These are phyloP conservation scores for Brotula barbata DNA, from an alignment of 2,797 vertebrate species.

Conservation along the genomic window DNA sequence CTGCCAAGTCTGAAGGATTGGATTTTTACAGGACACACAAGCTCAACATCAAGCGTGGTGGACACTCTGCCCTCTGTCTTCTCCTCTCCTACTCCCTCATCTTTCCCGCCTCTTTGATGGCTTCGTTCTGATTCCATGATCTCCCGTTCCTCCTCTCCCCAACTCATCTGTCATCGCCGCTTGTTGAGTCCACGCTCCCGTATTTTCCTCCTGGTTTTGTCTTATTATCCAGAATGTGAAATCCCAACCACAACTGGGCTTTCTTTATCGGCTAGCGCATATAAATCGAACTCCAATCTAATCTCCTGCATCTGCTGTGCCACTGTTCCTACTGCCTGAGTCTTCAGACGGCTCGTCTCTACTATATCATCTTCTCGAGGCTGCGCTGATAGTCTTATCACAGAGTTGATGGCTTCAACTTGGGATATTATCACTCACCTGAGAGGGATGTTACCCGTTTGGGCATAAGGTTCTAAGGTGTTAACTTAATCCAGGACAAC, in stretches of 20 bases:
- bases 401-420: conserved; percentile 41
- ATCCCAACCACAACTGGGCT: conserved; percentile 56
- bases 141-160: conserved; percentile 59
- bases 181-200: conserved; percentile 54
- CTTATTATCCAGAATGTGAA: conserved; percentile 50
- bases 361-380: conserved; percentile 53
- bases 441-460: conserved; percentile 11
- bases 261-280: conserved; percentile 39
- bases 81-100: conserved; percentile 69
- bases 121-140: conserved; percentile 47
- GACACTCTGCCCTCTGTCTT: conserved; percentile 62
- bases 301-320: conserved; percentile 60
- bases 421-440: conserved; percentile 34
- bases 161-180: conserved; percentile 59
- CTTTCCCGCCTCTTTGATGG: conserved; percentile 46
- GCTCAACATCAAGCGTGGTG: conserved; percentile 79
- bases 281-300: conserved; percentile 61
- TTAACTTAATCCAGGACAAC: conserved; percentile 37
- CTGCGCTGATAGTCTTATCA: conserved; percentile 50
- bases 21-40: conserved; percentile 93
- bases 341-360: conserved; percentile 40
- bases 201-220: conserved; percentile 49
- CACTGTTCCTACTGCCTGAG: conserved; percentile 52
- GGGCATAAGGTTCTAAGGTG: conserved; percentile 25
- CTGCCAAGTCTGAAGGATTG: conserved; percentile 96